A percentile compares a stretch with the other conserved stretches of the same genome.
Evolutionary conservation across 2,113 vertebrate genomes (phyloP).

Genomic region (Pangasianodon hypophthalmus): DNA sequence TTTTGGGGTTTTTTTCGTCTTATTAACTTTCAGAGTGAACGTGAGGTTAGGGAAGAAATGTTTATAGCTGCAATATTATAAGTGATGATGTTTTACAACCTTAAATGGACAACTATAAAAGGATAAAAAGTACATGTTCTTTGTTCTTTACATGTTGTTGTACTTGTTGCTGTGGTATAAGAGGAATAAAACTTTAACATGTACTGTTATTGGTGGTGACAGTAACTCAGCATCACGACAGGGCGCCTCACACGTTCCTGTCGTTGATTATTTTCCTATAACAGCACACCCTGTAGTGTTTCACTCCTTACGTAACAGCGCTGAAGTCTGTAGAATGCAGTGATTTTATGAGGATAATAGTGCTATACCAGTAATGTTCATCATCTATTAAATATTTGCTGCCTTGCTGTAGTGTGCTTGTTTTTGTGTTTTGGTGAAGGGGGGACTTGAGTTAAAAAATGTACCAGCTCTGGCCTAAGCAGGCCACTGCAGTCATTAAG

Average conservation of each 20-base stretch:
- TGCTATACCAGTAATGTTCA: neutral
- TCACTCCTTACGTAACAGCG: neutral
- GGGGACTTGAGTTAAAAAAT: neutral
- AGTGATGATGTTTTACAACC: neutral
- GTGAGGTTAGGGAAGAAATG: neutral
- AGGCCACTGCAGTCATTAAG: conserved; percentile 14
- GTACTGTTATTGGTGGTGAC: neutral
- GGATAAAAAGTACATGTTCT: neutral
- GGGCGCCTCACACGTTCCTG: neutral
- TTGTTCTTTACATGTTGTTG: neutral
- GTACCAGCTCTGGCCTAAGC: neutral
- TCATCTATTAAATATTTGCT: neutral
- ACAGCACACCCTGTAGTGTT: neutral
- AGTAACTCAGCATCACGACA: neutral
- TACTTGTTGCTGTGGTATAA: too few species aligned
- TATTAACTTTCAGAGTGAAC: neutral
- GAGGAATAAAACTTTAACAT: neutral
- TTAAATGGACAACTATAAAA: neutral
- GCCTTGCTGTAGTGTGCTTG: neutral
- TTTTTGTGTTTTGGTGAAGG: neutral
- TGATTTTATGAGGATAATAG: neutral
- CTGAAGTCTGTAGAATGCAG: neutral
- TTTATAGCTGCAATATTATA: neutral
- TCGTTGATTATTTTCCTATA: neutral
- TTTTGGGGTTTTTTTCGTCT: neutral